Evolutionary conservation across 2,113 vertebrate species (phyloP).

Genomic region (Dipodomys stephensi): DNA sequence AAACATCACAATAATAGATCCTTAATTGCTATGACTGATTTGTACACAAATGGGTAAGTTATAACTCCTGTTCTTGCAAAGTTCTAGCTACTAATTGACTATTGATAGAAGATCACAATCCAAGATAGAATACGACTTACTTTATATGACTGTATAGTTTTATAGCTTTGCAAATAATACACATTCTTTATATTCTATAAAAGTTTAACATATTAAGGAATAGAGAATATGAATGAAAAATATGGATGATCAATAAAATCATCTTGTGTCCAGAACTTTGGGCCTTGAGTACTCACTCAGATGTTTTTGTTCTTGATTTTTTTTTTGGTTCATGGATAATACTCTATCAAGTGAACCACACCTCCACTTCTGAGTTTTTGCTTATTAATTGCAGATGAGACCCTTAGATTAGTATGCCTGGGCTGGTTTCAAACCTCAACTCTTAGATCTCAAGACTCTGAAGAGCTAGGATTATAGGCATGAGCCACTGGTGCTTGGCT

Average conservation of each 20-base stretch:
- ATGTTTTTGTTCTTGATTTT: too few relatives aligned
- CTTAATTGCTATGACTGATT: not conserved
- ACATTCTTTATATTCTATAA: slow-evolving; percentile 16
- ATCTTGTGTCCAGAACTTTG: too few relatives aligned
- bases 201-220: not conserved
- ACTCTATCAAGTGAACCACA: too few relatives aligned
- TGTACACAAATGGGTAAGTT: not conserved
- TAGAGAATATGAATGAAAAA: not conserved
- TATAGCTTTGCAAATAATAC: not conserved
- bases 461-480: too few relatives aligned
- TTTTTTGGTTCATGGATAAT: too few relatives aligned
- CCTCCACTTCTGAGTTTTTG: too few relatives aligned
- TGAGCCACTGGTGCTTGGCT: too few relatives aligned
- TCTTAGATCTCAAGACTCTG: too few relatives aligned
- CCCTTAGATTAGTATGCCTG: too few relatives aligned
- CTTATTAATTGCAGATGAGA: too few relatives aligned
- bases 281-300: too few relatives aligned
- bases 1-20: not conserved
- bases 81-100: not conserved
- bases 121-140: not conserved
- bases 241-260: not conserved
- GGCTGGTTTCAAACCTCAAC: too few relatives aligned
- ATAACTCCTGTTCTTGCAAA: not conserved
- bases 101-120: not conserved
- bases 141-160: not conserved